Evolutionary conservation across 2,113 vertebrate species (phyloP), one percentile per base, ranked within the genome.

Genomic region (Eublepharis macularius): DNA sequence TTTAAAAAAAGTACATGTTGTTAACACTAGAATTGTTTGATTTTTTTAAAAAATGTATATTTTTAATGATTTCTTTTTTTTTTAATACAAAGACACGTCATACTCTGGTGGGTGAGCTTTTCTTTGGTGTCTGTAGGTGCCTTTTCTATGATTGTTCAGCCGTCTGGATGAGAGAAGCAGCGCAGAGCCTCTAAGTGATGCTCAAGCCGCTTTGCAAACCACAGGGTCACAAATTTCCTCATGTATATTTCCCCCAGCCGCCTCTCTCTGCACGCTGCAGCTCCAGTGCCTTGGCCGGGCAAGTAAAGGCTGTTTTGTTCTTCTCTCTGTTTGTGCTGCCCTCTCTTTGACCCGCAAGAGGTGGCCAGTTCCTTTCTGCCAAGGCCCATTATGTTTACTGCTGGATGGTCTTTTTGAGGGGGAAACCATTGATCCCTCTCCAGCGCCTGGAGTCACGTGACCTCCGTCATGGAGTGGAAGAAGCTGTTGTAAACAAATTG

Each of bases 51-150:
- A 87, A 54, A 88, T 82, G 89, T 89, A 83, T 29, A 32, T 90
- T 89, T 76, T 92, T 91, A 92, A 94, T 92, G 94, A 95, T 96
- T 90, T 82, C 83, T 89, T 90, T 92, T 90, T 91, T 93, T 91
- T 90, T 92, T 81, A 83, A 54, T 70, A 80, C 49, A 83, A 85
- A 92, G 86, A 88, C 73, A 83, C 45, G 9, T 93, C 93, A 93
- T 91, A 86, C 81, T 78, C 91, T 66, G 83, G 84, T 87, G 90
- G 89, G 85, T 92, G 89, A 89, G 86, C 34, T 49, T 87, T 88
- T 92, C 60, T 92, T 88, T 90, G 91, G 92, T 94, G 93, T 96
- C 92, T 92, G 88, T 89, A 88, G 95, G 95, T 96, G 96, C 95
- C 95, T 96, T 96, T 93, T 94, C 57, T 91, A 87, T 90, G 66